Conservation (phyloP, 2,888 invertebrate genomes). For the Scaptomyza parva region DNA sequence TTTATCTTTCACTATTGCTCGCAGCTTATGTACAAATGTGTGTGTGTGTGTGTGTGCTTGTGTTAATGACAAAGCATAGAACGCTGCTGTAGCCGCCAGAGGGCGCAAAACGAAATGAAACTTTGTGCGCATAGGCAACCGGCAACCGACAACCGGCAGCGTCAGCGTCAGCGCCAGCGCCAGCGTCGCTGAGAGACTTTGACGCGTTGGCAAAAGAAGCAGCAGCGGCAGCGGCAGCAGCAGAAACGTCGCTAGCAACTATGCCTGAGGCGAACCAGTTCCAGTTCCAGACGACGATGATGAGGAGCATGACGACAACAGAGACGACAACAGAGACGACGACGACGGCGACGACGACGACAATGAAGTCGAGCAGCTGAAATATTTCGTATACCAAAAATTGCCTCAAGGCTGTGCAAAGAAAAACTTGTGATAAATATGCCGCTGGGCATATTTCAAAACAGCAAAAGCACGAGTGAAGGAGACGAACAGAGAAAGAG, state of each 20-base stretch:
- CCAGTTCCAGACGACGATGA: conserved; percentile 61
- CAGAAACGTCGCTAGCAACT: conserved; percentile 51
- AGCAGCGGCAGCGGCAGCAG: conserved; percentile 38
- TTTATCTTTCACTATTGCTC: conserved; percentile 13
- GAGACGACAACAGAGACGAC: too few relatives aligned
- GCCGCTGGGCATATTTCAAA: conserved; percentile 81
- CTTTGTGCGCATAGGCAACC: conserved; percentile 77
- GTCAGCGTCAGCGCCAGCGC: conserved; percentile 17
- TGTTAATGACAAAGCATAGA: conserved; percentile 81
- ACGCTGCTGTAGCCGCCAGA: conserved; percentile 65
- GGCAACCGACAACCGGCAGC: conserved; percentile 42
- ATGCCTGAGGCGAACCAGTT: conserved; percentile 64
- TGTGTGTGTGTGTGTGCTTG: conserved; percentile 62
- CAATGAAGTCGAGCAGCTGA: conserved; percentile 63
- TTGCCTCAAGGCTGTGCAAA: conserved; percentile 76
- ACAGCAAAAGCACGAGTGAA: conserved; percentile 55
- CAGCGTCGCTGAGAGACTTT: conserved; percentile 69
- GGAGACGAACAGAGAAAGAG: neutral
- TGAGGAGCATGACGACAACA: conserved; percentile 48
- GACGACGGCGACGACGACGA: too few relatives aligned
- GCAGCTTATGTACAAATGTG: neutral
- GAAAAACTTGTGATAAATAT: conserved; percentile 85
- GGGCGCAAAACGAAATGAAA: conserved; percentile 77
- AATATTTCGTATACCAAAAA: conserved; percentile 74
- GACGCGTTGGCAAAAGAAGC: conserved; percentile 72